phyloP scores from a whole-genome alignment of 2,797 vertebrate species.

The Brachyalestes nurse region DNA sequence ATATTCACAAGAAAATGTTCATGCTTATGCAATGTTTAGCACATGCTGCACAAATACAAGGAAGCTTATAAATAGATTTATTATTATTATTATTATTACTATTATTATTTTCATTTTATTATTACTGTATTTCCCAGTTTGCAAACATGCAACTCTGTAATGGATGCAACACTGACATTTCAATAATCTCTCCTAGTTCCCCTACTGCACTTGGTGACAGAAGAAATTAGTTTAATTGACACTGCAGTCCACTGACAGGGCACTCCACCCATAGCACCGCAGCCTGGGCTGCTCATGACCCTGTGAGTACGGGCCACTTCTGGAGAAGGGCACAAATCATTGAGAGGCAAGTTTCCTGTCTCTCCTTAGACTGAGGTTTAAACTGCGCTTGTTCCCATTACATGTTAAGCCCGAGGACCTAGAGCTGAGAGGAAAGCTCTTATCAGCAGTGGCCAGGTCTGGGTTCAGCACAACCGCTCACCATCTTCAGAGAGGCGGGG shows the following conservation, averaged over 20 bases:
- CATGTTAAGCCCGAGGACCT: slow-evolving; percentile 67
- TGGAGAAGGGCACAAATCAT: slow-evolving; percentile 3
- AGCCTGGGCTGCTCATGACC: slow-evolving; percentile 15
- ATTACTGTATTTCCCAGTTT: slow-evolving; percentile 4
- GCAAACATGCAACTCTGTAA: background rate
- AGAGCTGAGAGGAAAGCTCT: slow-evolving; percentile 71
- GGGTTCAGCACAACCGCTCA: slow-evolving; percentile 66
- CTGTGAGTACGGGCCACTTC: background rate
- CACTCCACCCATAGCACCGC: background rate
- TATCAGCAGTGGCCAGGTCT: slow-evolving; percentile 79
- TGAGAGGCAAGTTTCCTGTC: slow-evolving; percentile 26
- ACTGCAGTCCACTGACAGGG: background rate
- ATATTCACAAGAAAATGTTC: background rate
- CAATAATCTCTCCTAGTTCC: background rate
- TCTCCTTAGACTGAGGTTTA: slow-evolving; percentile 60
- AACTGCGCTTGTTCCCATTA: slow-evolving; percentile 55
- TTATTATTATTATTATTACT: too few relatives aligned
- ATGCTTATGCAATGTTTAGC: background rate
- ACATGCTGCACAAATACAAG: too few relatives aligned
- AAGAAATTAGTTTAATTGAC: slow-evolving; percentile 10
- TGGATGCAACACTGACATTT: background rate
- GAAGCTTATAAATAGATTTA: too few relatives aligned
- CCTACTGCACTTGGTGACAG: background rate
- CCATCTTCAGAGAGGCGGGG: slow-evolving; percentile 56
- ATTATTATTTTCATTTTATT: too few relatives aligned